Evolutionary conservation across 2,888 invertebrate genomes (phyloP).

Genomic region (Pocota personata): DNA sequence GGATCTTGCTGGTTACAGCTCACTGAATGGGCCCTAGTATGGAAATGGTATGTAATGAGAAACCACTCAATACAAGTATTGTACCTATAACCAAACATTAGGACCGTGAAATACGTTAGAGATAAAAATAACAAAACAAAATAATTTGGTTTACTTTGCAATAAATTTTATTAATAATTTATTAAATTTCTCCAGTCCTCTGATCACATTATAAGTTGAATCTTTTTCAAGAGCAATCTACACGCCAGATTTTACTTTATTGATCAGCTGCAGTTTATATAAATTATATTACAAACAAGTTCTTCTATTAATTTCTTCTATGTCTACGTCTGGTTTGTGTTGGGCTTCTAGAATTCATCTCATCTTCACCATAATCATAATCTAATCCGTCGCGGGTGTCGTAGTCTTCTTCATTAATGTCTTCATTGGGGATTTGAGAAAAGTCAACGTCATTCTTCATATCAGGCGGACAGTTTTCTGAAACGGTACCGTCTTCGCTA

Average conservation of each 20-base stretch:
- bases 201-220: no score
- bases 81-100: no score
- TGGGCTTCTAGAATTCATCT: background rate
- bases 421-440: conserved; percentile 42
- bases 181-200: background rate
- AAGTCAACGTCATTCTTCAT: background rate
- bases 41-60: no score
- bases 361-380: conserved; percentile 47
- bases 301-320: background rate
- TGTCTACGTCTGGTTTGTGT: background rate
- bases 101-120: no score
- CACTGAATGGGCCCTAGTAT: no score
- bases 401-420: background rate
- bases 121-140: background rate
- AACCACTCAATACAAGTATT: no score
- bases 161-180: background rate
- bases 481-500: conserved; percentile 71
- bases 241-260: no score
- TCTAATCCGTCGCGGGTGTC: background rate
- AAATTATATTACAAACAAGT: background rate
- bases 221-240: no score
- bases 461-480: conserved; percentile 30
- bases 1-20: no score
- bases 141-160: background rate
- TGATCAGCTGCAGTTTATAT: background rate